Evolutionary conservation across 1,140 invertebrate species (phyloP), one percentile per base, ranked within the genome.

Genomic region (Parapsyche elsis): DNA sequence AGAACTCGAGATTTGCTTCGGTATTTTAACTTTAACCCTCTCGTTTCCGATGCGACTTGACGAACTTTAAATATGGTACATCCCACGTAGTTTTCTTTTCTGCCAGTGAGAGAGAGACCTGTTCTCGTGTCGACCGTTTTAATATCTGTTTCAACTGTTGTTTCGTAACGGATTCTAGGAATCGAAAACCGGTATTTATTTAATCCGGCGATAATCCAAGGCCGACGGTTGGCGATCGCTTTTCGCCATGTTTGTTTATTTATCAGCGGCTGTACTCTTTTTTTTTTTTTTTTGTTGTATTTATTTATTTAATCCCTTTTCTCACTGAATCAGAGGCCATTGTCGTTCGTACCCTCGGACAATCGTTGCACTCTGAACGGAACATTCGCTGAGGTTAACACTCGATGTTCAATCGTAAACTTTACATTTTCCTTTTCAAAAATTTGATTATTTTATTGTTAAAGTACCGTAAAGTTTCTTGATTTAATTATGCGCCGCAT

Each of bases 141-240:
- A 38, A 53, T 53, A 53, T 61, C 59, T 9, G 21, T 23, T 21
- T 61, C n/a, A 23, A 26, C 21, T 67, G 10, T 67, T 67, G 10
- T 67, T 67, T 67, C 64, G 64, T 67, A 67, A 67, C 64, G 24
- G 21, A 67, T 67, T 67, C 64, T 67, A 30, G 24, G 64, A 67
- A 67, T 67, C 23, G 64, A 19, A 26, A 30, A 67, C 23, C 24
- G 21, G 57, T 61, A 5, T 9, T 19, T 12, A 12, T 9, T 5
- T 21, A 21, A 21, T 61, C 57, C 57, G 7, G 57, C 16, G 57
- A 61, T 61, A 9, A 21, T 9, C 57, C 57, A 61, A 26, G 64
- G 64, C 64, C 64, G 21, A 67, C 19, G 64, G 64, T 67, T 67
- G 21, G 64, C 64, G 64, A 67, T 14, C 64, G 21, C 64, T 67